Percentiles rank a stretch among this genome's conserved stretches.
These are phyloP conservation scores for Microtus pennsylvanicus DNA, from an alignment of 2,113 vertebrate species.

Conservation along the genomic window DNA sequence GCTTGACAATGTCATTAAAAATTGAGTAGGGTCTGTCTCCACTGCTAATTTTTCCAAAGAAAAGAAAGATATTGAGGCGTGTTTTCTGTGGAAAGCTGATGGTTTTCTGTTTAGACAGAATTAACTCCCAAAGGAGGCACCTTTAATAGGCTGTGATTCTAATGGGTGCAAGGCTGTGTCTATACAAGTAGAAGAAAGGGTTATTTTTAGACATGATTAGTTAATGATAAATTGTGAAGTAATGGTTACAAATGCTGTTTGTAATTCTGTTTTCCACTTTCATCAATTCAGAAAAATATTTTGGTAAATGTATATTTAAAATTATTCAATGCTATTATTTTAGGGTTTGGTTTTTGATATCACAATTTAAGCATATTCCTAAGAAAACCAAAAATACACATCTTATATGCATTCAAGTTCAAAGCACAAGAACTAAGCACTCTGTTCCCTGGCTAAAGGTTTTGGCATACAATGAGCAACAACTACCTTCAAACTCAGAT, in stretches of 20 bases:
- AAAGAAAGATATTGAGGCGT: not conserved
- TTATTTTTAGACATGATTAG: not conserved
- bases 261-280: conserved; percentile 31
- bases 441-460: not conserved
- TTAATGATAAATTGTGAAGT: not conserved
- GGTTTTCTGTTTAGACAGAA: not conserved
- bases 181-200: not conserved
- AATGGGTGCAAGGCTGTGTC: not conserved
- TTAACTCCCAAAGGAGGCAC: not conserved
- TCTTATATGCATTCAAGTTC: conserved; percentile 20
- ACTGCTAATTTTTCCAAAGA: not conserved
- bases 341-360: not conserved
- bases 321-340: conserved; percentile 28
- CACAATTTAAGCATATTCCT: conserved; percentile 6
- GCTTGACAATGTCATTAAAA: not conserved
- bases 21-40: not conserved
- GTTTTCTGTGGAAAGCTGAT: conserved; percentile 12
- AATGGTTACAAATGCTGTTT: not conserved
- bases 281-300: not conserved
- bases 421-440: not conserved
- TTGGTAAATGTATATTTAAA: conserved; percentile 19
- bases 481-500: conserved; percentile 48
- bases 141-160: not conserved
- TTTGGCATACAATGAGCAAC: conserved; percentile 25
- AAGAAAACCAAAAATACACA: conserved; percentile 5